Base-by-base conservation (phyloP, 2,113 vertebrate species). In the Athene noctua region DNA sequence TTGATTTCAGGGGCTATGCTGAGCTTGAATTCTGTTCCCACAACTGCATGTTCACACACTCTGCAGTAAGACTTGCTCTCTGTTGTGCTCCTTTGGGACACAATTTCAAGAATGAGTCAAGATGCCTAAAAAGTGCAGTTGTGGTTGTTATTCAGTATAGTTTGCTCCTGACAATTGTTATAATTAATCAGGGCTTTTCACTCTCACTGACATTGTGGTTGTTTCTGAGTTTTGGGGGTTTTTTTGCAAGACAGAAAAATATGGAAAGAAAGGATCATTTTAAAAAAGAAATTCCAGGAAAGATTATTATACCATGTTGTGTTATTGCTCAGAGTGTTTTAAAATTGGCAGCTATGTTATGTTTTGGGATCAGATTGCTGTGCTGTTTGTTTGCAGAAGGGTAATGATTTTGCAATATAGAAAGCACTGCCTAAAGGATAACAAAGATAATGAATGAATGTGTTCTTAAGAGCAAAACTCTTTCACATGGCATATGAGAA, bases 101-200 rank as follows among this genome's bases (percentile, higher is more conserved):
- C 71, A 86, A 84, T 94, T 92, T 86, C 88, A 94, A 81, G 55
- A 92, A 49, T 93, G 61, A 91, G 38, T 72, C 63, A 90, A 72
- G 80, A 93, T 80, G 46, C 80, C 80, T 90, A 61, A 92, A 84
- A 97, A 90, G 25, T 81, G 25, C 71, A 90, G 70, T 86, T n/a
- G 26, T 62, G 29, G 38, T 68, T 80, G 54, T 80, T 89, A 75
- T 75, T 88, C 94, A 91, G 44, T 70, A 86, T 14, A 34, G 22
- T 82, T 96, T 87, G 9, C n/a, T 94, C 38, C 71, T 93, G 86
- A 95, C 67, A 92, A 57, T 27, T 38, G 21, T 54, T 86, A 68
- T 66, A 92, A 86, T 93, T 86, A 94, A 92, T 95, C 87, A 85
- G 63, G 13, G 61, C 38, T 83, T 96, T 86, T 86, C 65, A 92